Evolutionary conservation across 2,797 vertebrate species (phyloP).

Genomic region (Cetoscarus ocellatus): DNA sequence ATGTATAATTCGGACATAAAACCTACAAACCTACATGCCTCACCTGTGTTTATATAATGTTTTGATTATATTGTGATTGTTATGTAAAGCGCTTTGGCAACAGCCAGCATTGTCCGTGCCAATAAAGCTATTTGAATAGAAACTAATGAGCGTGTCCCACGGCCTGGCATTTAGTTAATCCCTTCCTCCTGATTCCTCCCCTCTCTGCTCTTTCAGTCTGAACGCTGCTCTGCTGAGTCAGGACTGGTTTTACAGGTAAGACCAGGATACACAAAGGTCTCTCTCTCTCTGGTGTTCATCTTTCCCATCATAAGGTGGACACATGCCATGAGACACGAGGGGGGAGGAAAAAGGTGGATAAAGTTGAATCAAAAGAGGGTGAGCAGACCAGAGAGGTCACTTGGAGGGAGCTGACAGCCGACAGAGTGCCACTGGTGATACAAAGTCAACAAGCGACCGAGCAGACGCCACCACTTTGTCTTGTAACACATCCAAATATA

Average conservation of each 20-base stretch:
- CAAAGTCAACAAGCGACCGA: slow-evolving; percentile 40
- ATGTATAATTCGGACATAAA: not conserved
- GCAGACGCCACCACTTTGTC: slow-evolving; percentile 48
- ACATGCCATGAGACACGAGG: not conserved
- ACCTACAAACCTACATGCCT: not conserved
- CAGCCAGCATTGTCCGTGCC: not conserved
- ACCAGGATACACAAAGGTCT: slow-evolving; percentile 33
- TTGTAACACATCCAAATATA: slow-evolving; percentile 64
- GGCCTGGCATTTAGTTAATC: slow-evolving; percentile 32
- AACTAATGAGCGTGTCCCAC: slow-evolving; percentile 2
- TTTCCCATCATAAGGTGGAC: not conserved
- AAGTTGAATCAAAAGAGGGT: slow-evolving; percentile 19
- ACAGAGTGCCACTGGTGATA: slow-evolving; percentile 24
- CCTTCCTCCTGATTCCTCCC: slow-evolving; percentile 38
- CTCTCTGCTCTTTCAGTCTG: slow-evolving; percentile 36
- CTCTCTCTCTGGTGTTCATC: not conserved
- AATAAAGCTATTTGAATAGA: not conserved
- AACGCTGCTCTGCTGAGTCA: slow-evolving; percentile 32
- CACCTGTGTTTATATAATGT: not conserved
- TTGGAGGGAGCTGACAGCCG: slow-evolving; percentile 36
- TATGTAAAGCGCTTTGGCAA: not conserved
- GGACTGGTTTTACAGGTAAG: slow-evolving; percentile 71
- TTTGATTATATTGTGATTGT: not conserved
- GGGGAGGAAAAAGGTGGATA: not conserved
- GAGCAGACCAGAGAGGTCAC: slow-evolving; percentile 10